Evolutionary conservation across 2,797 vertebrate genomes (phyloP).

Genomic region (Chaenodraco wilsoni): DNA sequence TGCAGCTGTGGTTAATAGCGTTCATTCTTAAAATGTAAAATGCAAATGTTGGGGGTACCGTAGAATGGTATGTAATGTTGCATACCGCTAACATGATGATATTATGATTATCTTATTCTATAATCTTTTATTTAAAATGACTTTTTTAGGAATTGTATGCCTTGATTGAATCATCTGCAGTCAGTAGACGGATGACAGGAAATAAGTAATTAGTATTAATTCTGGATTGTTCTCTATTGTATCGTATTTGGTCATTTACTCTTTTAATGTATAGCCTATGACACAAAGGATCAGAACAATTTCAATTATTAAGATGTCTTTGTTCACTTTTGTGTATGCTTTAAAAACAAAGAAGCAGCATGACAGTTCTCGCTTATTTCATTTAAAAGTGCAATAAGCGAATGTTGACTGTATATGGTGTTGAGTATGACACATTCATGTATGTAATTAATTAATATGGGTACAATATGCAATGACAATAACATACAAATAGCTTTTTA

Average conservation of each 20-base stretch:
- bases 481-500: neutral
- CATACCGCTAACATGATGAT: too few relatives aligned
- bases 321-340: too few relatives aligned
- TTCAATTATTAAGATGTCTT: too few relatives aligned
- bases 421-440: neutral
- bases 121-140: neutral
- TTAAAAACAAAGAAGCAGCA: too few relatives aligned
- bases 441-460: neutral
- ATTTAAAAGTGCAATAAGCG: too few relatives aligned
- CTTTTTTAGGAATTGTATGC: neutral
- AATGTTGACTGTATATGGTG: too few relatives aligned
- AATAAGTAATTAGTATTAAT: neutral
- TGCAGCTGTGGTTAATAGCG: neutral
- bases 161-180: neutral
- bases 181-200: neutral
- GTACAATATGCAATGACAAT: neutral
- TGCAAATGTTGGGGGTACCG: slow-evolving; percentile 28
- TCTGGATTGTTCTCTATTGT: too few relatives aligned
- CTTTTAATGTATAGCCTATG: too few relatives aligned
- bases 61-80: neutral
- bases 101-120: too few relatives aligned
- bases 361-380: too few relatives aligned
- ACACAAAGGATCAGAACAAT: too few relatives aligned
- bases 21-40: slow-evolving; percentile 40
- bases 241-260: too few relatives aligned